These are phyloP conservation scores for Coenonympha glycerion DNA, from an alignment of 2,888 invertebrate genomes.

Conservation along the genomic window DNA sequence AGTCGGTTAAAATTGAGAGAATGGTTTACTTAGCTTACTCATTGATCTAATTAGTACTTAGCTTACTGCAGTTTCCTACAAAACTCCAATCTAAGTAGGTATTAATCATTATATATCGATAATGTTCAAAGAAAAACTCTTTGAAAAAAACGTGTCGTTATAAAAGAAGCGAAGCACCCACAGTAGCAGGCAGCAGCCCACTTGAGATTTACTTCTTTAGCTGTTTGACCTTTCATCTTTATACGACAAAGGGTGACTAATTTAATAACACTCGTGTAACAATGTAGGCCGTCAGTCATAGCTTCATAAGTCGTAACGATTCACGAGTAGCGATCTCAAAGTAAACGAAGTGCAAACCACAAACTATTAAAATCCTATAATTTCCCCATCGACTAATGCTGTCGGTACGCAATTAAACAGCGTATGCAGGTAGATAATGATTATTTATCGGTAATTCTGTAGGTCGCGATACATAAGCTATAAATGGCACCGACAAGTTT, in stretches of 20 bases:
- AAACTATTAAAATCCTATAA: not conserved
- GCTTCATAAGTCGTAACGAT: not conserved
- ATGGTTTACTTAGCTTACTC: no score
- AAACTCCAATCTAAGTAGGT: no score
- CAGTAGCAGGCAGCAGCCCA: no score
- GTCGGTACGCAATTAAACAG: not conserved
- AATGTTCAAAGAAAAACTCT: no score
- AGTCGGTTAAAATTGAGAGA: no score
- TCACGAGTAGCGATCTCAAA: not conserved
- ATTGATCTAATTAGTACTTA: no score
- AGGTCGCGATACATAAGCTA: conserved; percentile 10
- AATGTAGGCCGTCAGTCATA: no score
- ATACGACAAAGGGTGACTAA: conserved; percentile 6
- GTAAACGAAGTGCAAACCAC: not conserved
- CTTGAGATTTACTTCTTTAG: no score
- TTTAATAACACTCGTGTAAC: not conserved
- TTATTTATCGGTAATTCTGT: conserved; percentile 14
- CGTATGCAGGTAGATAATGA: conserved; percentile 1
- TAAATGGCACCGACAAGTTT: conserved; percentile 17
- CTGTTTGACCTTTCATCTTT: not conserved
- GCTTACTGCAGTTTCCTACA: no score
- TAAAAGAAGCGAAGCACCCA: no score
- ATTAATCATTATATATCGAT: no score
- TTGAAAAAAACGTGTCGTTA: no score
- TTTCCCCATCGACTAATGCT: not conserved